These are phyloP conservation scores for Zaprionus capensis DNA, from an alignment of 1,140 invertebrate species.

Conservation along the genomic window DNA sequence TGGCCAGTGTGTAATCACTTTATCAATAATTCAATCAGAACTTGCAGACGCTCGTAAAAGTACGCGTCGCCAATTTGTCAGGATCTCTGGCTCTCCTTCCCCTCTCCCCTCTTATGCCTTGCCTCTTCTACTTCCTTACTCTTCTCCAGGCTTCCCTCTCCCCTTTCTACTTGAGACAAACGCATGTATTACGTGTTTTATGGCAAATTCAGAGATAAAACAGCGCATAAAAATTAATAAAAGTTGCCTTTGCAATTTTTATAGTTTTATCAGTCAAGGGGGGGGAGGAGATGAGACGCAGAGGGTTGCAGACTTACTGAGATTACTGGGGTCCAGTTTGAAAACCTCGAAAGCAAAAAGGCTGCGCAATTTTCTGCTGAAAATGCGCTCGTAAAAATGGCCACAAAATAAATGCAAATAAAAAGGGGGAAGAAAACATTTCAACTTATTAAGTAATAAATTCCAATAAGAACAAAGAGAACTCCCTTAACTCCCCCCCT, in stretches of 20 bases:
- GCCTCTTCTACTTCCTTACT: not conserved
- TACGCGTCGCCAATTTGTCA: constrained; percentile 67
- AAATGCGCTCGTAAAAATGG: constrained; percentile 71
- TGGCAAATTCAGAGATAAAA: constrained; percentile 61
- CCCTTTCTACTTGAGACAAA: constrained; percentile 27
- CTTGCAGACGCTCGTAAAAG: constrained; percentile 67
- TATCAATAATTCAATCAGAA: constrained; percentile 82
- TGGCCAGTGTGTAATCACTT: constrained; percentile 63
- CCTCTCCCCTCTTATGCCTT: not conserved
- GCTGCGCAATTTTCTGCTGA: constrained; percentile 59
- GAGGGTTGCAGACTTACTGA: not conserved
- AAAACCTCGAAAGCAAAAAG: constrained; percentile 62
- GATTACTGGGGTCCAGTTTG: constrained; percentile 40
- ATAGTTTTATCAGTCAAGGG: constrained; percentile 67
- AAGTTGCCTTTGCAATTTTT: constrained; percentile 54
- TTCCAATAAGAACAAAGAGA: constrained; percentile 75
- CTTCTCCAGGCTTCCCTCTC: not conserved
- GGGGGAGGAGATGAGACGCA: not conserved
- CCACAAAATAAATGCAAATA: constrained; percentile 13
- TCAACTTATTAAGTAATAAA: constrained; percentile 82
- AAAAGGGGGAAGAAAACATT: constrained; percentile 34
- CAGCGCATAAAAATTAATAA: constrained; percentile 78
- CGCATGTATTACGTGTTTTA: constrained; percentile 69
- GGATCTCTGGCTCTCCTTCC: not conserved
- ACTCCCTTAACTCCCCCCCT: not conserved